A percentile compares a stretch with the other conserved stretches of the same genome.
Conservation (phyloP, 2,113 vertebrate genomes). For the Potamarius usumacintae region DNA sequence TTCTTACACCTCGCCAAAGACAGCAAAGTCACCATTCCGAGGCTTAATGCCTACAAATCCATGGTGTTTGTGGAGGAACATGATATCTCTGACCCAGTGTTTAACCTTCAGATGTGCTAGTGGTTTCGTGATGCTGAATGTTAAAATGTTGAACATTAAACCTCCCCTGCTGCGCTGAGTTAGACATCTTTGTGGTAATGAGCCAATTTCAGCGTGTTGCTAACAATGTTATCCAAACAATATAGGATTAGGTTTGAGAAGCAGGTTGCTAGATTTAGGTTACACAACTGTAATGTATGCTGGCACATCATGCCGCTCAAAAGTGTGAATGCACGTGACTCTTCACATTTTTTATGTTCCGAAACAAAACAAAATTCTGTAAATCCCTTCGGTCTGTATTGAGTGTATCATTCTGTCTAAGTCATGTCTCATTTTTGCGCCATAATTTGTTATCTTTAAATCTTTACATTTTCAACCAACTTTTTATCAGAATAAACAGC, state of each 20-base stretch:
- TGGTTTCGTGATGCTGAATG: background rate
- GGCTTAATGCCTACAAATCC: constrained; percentile 12
- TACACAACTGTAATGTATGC: background rate
- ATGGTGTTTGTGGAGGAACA: constrained; percentile 28
- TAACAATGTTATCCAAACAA: constrained; percentile 30
- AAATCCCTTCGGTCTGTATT: background rate
- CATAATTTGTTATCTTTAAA: background rate
- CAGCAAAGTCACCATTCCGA: constrained; percentile 12
- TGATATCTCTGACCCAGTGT: constrained; percentile 32
- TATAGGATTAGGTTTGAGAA: background rate
- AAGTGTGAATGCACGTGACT: background rate
- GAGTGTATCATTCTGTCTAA: background rate
- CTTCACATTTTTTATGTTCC: background rate
- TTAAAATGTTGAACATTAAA: constrained; percentile 13
- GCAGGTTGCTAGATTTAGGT: constrained; percentile 29
- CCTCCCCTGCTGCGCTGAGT: background rate
- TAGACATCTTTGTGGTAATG: constrained; percentile 2
- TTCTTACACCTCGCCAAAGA: constrained; percentile 29
- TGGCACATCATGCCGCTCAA: background rate
- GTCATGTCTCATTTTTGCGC: background rate
- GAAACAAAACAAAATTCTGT: background rate
- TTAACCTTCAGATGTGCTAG: constrained; percentile 35
- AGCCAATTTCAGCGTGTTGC: constrained; percentile 19
- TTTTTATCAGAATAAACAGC: background rate
- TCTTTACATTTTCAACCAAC: background rate